Evolutionary conservation across 2,113 vertebrate genomes (phyloP), one percentile per base, ranked within the genome.

Genomic region (Lota lota): DNA sequence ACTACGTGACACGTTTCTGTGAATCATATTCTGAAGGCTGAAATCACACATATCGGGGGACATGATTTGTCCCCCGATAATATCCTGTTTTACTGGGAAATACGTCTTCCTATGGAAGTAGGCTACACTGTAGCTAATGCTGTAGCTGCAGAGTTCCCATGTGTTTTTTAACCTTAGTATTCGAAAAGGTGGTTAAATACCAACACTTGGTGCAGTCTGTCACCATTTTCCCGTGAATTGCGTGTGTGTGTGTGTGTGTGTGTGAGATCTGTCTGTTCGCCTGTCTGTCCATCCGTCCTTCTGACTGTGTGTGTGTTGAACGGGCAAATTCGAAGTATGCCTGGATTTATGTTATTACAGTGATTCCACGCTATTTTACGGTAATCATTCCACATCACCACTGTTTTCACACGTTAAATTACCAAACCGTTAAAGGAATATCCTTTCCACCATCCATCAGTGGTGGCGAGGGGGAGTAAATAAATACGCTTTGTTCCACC

Each of bases 321-420:
- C 56, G 63, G 6, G 61, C 10, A 17, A 36, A 5, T 51, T 15
- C 5, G 63, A 7, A 16, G 24, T 16, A 4, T 15, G 19, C 28
- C 1, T n/a, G 24, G 28, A 18, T 12, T 11, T 5, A 7, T 64
- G 20, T 63, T 51, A 22, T 57, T 50, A 50, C 3, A 2, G 7
- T 63, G 56, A 63, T 66, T 63, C 15, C 14, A 24, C 21, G 12
- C 62, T 7, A 57, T 56, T 64, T 36, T 63, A 63, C 33, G 16
- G 59, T 72, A 12, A 51, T 58, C 28, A 47, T 22, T 33, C 1
- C 24, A 67, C 28, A 51, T 12, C 24, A 7, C 3, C 74, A 69
- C 54, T 36, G 66, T 75, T 53, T 58, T 60, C 20, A 75, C 69
- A 73, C 24, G 69, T 73, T 73, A 19, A n/a, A 57, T 28, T 12